A percentile compares a stretch with the other conserved stretches of the same genome.
These are phyloP conservation scores for Drosophila takahashii DNA, from an alignment of 1,140 invertebrate genomes.

Conservation along the genomic window DNA sequence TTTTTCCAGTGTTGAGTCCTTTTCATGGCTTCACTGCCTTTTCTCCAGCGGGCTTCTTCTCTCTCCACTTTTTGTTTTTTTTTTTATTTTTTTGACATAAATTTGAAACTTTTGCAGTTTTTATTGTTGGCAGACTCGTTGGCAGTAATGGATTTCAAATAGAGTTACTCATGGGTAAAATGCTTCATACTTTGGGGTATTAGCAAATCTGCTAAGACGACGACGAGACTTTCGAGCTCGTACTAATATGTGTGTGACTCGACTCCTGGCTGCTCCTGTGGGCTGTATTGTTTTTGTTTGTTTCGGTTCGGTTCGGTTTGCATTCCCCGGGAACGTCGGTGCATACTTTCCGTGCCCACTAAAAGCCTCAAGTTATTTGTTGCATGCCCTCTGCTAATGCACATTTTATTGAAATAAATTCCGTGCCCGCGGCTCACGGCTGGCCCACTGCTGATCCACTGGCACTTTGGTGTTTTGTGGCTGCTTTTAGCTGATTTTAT, in stretches of 20 bases:
- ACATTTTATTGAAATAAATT: constrained; percentile 84
- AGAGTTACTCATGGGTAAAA: constrained; percentile 83
- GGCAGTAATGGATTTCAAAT: constrained; percentile 83
- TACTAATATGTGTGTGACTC: constrained; percentile 64
- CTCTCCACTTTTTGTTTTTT: constrained; percentile 13
- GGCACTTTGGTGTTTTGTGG: constrained; percentile 79
- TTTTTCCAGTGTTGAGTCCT: constrained; percentile 66
- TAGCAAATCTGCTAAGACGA: constrained; percentile 73
- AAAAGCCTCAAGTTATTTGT: constrained; percentile 82
- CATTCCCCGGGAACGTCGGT: constrained; percentile 26
- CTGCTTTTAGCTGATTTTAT: constrained; percentile 82
- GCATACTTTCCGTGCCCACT: constrained; percentile 56
- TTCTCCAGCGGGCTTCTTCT: constrained; percentile 20
- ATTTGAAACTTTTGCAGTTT: constrained; percentile 81
- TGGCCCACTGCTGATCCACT: constrained; percentile 48
- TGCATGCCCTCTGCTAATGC: constrained; percentile 73
- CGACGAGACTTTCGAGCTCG: constrained; percentile 24
- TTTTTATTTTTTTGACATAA: constrained; percentile 70
- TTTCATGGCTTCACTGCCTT: constrained; percentile 64
- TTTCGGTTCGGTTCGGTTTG: constrained; percentile 8
- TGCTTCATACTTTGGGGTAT: constrained; percentile 80
- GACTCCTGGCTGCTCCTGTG: constrained; percentile 17
- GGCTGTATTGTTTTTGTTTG: constrained; percentile 41
- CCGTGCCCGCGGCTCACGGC: constrained; percentile 53
- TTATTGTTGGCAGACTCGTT: constrained; percentile 81